A percentile compares a stretch with the other conserved stretches of the same genome.
Evolutionary conservation across 1,140 invertebrate genomes (phyloP).

Genomic region (Cataglyphis hispanica): DNA sequence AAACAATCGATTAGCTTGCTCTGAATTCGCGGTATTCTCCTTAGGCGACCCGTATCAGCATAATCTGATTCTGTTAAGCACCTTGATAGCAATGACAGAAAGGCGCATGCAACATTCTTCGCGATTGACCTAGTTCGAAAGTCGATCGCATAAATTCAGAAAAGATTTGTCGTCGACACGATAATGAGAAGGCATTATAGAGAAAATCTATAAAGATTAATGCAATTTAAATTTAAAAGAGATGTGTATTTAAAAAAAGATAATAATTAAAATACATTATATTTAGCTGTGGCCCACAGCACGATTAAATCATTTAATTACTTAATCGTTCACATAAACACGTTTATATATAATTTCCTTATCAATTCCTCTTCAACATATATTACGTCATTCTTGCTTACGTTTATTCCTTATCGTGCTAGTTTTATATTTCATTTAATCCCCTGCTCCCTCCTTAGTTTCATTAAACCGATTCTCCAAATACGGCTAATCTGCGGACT

Average conservation of each 20-base stretch:
- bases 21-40: constrained; percentile 42
- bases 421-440: constrained; percentile 19
- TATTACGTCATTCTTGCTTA: not conserved
- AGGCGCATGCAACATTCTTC: not conserved
- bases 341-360: not conserved
- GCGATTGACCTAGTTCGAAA: constrained; percentile 60
- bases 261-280: constrained; percentile 17
- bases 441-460: not conserved
- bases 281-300: not conserved
- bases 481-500: constrained; percentile 39
- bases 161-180: constrained; percentile 54
- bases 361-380: not conserved
- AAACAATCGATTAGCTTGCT: constrained; percentile 9
- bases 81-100: constrained; percentile 49
- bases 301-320: not conserved
- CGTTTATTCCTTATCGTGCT: not conserved
- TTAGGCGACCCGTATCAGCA: constrained; percentile 25
- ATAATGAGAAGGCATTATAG: not conserved
- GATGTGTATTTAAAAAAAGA: not conserved
- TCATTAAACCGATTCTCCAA: constrained; percentile 23
- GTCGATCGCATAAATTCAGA: constrained; percentile 54
- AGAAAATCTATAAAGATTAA: constrained; percentile 15
- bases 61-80: constrained; percentile 40
- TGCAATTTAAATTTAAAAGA: not conserved
- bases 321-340: not conserved